Percentiles rank a stretch among this genome's conserved stretches.
These are phyloP conservation scores for Phenganax marumi DNA, from an alignment of 92 coral and sea anemone genomes.

Conservation along the genomic window DNA sequence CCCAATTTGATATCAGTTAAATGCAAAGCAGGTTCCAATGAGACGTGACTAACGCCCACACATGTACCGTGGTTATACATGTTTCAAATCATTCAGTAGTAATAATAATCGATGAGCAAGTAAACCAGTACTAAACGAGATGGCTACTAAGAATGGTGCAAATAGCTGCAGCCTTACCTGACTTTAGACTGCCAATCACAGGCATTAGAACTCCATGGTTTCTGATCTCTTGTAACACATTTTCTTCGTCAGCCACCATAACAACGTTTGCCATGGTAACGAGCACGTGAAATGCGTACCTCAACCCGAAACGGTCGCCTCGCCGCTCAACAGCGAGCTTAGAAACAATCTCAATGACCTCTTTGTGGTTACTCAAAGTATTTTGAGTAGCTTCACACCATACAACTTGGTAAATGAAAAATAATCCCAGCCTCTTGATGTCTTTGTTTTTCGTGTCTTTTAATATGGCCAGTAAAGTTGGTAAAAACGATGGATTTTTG, in stretches of 20 bases:
- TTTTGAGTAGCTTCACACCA: constrained; percentile 74
- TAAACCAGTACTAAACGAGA: neutral
- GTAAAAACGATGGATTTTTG: constrained; percentile 62
- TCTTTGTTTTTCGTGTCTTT: constrained; percentile 69
- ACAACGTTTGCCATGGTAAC: constrained; percentile 81
- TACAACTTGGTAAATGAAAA: constrained; percentile 69
- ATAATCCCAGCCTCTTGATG: constrained; percentile 83
- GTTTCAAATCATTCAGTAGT: no score
- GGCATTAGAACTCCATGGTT: constrained; percentile 70
- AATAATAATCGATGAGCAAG: neutral
- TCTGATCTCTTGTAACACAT: constrained; percentile 76
- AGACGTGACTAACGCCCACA: no score
- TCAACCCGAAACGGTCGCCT: constrained; percentile 77
- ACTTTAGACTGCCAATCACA: constrained; percentile 74
- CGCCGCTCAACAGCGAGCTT: constrained; percentile 71
- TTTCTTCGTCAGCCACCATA: constrained; percentile 75
- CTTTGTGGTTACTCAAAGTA: constrained; percentile 50
- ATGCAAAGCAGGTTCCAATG: no score
- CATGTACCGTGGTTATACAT: no score
- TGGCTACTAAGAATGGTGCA: no score
- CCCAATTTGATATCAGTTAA: no score
- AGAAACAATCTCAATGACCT: constrained; percentile 65
- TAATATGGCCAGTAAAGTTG: constrained; percentile 65
- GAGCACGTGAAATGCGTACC: constrained; percentile 81
- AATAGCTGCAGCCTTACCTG: constrained; percentile 55